Evolutionary conservation across 2,797 vertebrate genomes (phyloP).

Genomic region (Chiloscyllium punctatum): DNA sequence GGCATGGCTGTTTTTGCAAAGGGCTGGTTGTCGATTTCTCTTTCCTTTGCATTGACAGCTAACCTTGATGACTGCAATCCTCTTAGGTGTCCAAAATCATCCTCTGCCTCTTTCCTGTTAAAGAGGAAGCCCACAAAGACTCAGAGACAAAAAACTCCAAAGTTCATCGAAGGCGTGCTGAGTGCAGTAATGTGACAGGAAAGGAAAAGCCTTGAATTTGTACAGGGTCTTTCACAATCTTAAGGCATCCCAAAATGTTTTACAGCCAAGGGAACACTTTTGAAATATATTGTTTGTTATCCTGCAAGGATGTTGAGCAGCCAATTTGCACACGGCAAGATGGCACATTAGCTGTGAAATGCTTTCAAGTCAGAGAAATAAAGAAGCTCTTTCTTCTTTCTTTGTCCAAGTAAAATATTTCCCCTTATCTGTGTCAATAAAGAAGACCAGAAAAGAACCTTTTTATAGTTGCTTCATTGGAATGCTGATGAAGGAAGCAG

Average conservation of each 20-base stretch:
- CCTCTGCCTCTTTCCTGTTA: neutral
- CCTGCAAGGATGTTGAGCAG: neutral
- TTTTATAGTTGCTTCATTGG: neutral
- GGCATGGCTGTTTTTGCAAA: neutral
- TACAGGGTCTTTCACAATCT: neutral
- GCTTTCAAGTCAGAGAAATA: conserved; percentile 1
- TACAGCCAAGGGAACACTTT: neutral
- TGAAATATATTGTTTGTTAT: neutral
- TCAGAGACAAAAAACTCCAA: neutral
- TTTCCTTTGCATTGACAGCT: neutral
- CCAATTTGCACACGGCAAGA: neutral
- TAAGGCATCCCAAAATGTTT: too few species aligned
- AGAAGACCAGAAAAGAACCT: neutral
- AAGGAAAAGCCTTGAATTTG: neutral
- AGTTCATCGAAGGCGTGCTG: neutral
- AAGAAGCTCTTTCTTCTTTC: neutral
- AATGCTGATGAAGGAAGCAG: neutral
- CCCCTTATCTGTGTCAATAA: neutral
- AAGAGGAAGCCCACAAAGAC: neutral
- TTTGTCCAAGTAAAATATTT: neutral
- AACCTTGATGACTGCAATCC: neutral
- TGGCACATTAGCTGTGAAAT: neutral
- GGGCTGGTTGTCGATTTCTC: neutral
- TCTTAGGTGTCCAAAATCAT: neutral
- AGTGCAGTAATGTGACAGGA: neutral